A percentile compares a stretch with the other conserved stretches of the same genome.
Evolutionary conservation across 2,888 invertebrate species (phyloP).

Genomic region (Imbricaverruca yamaguchii): DNA sequence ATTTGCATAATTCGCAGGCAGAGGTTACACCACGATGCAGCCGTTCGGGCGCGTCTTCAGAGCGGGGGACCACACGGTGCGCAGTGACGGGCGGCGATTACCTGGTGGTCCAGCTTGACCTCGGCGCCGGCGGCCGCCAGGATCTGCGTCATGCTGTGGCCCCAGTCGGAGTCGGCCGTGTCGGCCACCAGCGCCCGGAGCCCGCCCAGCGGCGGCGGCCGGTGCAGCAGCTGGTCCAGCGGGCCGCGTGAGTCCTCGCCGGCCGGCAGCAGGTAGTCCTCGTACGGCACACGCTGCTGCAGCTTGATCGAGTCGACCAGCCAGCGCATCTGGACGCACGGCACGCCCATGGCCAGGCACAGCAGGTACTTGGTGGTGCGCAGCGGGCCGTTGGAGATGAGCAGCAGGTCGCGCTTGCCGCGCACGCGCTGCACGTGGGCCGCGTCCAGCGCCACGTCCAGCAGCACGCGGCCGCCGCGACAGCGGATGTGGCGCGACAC

Average conservation of each 20-base stretch:
- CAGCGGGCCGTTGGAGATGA: not conserved
- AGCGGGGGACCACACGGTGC: too few relatives aligned
- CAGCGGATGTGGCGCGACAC: not conserved
- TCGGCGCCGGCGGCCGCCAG: not conserved
- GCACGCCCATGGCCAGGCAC: constrained; percentile 14
- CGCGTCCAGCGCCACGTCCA: not conserved
- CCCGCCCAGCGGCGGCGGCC: not conserved
- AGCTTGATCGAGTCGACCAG: not conserved
- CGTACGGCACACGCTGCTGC: not conserved
- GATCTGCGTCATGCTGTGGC: not conserved
- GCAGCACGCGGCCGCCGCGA: not conserved
- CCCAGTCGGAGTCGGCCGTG: not conserved
- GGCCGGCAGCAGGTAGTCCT: constrained; percentile 17
- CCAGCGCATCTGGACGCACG: not conserved
- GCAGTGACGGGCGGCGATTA: not conserved
- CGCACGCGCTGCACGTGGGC: not conserved
- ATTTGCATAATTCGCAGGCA: too few relatives aligned
- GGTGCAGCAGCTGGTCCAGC: not conserved
- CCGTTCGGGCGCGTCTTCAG: too few relatives aligned
- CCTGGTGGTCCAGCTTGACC: constrained; percentile 6
- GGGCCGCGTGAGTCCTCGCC: not conserved
- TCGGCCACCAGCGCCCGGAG: not conserved
- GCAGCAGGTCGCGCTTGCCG: not conserved
- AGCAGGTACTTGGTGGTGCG: constrained; percentile 9
- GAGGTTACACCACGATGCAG: too few relatives aligned